Base-by-base conservation (phyloP, 2,113 vertebrate species). In the Prochilodus magdalenae region DNA sequence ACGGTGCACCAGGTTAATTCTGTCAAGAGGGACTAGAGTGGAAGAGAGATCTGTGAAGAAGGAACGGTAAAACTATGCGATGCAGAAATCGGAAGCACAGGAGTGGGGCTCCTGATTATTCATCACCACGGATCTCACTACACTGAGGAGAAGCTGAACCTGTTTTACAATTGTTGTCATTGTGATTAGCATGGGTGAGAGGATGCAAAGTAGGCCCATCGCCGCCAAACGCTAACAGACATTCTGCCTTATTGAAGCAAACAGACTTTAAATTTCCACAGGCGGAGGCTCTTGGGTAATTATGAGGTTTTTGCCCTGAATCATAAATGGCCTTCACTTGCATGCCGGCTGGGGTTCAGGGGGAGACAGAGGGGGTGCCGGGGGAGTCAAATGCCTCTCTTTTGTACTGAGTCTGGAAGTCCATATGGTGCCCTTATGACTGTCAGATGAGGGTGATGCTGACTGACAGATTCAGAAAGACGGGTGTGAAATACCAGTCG, bases 21-120 rank as follows among this genome's bases (percentile, higher is more conserved):
- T 83, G 89, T 89, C 87, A 89, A 91, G 90, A 86, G 84, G 82
- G 85, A 86, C 80, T 89, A 49, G 80, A 89, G 88, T 79, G 55
- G 66, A 77, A 36, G 70, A 60, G 36, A 75, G 84, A 88, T 87
- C 79, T 81, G 81, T 73, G 67, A 83, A 80, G 75, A 84, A 87
- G 80, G 81, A 82, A 30, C 27, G 77, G 81, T 84, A 86, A 81
- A 55, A 70, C 20, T 55, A 65, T 27, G 60, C 40, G 33, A 18
- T 24, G 29, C 11, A 57, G 51, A 70, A 44, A 73, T 26, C 1
- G 72, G 53, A 78, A 53, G 79, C 65, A 27, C 53, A 47, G 24
- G 29, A 59, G 72, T 78, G 81, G 40, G 73, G 51, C 27, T 65
- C 75, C 82, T 77, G 82, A 87, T 89, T 87, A 91, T 90, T 90